Evolutionary conservation across 2,797 vertebrate species (phyloP).

Genomic region (Alauda arvensis): DNA sequence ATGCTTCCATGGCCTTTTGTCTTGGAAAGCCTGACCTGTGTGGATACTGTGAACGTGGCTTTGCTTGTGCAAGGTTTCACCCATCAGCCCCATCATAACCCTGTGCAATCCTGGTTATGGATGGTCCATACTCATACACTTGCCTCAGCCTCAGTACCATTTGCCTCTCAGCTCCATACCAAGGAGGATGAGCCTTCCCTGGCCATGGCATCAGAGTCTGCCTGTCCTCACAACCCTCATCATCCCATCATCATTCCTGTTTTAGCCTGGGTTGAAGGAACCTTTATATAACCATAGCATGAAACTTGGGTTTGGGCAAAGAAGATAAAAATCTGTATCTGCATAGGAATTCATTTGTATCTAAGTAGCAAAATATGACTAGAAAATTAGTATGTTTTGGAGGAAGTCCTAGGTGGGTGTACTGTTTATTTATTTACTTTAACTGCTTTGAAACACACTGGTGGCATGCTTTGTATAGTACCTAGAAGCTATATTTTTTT

Average conservation of each 20-base stretch:
- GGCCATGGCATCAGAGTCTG: rapidly evolving
- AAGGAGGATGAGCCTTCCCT: not conserved
- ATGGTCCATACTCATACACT: not conserved
- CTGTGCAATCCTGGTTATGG: rapidly evolving
- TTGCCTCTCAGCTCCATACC: rapidly evolving
- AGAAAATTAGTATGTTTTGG: not conserved
- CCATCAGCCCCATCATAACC: rapidly evolving
- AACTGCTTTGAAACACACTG: not conserved
- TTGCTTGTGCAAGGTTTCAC: not conserved
- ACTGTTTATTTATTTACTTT: not conserved
- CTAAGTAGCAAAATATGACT: not conserved
- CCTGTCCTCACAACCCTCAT: not conserved
- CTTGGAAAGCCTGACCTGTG: not conserved
- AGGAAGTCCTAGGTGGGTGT: not conserved
- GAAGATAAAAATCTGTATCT: not conserved
- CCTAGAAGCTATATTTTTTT: not conserved
- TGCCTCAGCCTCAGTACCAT: not conserved
- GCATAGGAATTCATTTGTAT: rapidly evolving
- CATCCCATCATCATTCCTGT: not conserved
- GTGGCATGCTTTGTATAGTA: not conserved
- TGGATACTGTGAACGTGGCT: not conserved
- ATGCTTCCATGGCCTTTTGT: not conserved
- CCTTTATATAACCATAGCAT: not conserved
- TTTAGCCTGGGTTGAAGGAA: not conserved
- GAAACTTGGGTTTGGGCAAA: not conserved